Evolutionary conservation across 2,113 vertebrate genomes (phyloP).

Genomic region (Hemiscyllium ocellatum): DNA sequence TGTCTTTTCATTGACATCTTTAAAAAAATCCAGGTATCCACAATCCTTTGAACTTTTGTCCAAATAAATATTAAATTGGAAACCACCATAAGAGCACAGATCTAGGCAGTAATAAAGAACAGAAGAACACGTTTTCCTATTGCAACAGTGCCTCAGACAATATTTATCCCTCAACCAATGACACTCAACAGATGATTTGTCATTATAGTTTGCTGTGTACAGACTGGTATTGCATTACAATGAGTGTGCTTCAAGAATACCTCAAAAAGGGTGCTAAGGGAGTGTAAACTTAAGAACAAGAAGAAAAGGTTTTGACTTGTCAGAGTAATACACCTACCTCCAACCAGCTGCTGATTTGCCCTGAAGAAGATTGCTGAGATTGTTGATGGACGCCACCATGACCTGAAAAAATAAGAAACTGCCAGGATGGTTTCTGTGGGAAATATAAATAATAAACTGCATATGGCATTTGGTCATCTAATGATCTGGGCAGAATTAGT

Average conservation of each 20-base stretch:
- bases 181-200: not conserved
- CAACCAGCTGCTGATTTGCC: constrained; percentile 71
- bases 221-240: not conserved
- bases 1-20: too few relatives aligned
- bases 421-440: not conserved
- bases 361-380: constrained; percentile 69
- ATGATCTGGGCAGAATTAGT: not conserved
- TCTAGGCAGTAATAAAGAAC: not conserved
- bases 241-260: not conserved
- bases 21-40: too few relatives aligned
- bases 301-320: not conserved
- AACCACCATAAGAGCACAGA: too few relatives aligned
- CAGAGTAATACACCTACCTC: constrained; percentile 64
- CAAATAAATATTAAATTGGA: too few relatives aligned
- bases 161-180: not conserved
- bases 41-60: too few relatives aligned
- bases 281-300: not conserved
- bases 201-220: too few relatives aligned
- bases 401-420: constrained; percentile 57
- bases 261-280: not conserved
- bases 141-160: not conserved
- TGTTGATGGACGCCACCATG: constrained; percentile 71
- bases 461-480: not conserved
- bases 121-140: not conserved
- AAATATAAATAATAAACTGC: not conserved